Conservation (phyloP, 2,888 invertebrate genomes). For the Nudaria mundana region DNA sequence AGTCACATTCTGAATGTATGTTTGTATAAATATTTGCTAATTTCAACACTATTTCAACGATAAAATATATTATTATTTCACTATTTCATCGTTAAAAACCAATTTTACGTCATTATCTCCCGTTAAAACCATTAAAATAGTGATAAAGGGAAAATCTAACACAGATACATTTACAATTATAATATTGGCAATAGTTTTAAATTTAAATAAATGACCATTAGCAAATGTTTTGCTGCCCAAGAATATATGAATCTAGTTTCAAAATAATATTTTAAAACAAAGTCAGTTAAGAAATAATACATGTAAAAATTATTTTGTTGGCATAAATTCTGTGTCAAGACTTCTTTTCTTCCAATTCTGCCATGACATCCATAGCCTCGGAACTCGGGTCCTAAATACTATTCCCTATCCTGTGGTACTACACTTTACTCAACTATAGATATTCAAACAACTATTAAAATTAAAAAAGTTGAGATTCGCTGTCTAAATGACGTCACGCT, state of each 20-base stretch:
- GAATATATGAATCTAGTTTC: constrained; percentile 29
- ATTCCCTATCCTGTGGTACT: no score
- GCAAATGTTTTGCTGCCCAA: constrained; percentile 12
- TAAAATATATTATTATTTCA: not conserved
- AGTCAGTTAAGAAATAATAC: constrained; percentile 3
- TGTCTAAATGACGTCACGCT: constrained; percentile 30
- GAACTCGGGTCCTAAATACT: no score
- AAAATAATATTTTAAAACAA: constrained; percentile 16
- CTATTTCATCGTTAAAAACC: not conserved
- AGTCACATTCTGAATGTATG: no score
- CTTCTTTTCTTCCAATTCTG: no score
- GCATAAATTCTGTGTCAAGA: constrained; percentile 17
- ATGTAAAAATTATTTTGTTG: constrained; percentile 9
- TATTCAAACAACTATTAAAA: no score
- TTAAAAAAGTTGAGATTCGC: constrained; percentile 44
- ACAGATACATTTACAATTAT: constrained; percentile 4
- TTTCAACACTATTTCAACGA: no score
- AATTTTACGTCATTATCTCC: not conserved
- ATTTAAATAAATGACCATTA: constrained; percentile 4
- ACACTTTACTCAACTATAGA: no score
- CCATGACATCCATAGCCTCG: no score
- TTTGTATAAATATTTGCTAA: no score
- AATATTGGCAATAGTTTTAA: not conserved
- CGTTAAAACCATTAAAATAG: not conserved
- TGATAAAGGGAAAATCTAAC: not conserved